A percentile compares a stretch with the other conserved stretches of the same genome.
phyloP scores from a whole-genome alignment of 2,113 vertebrate genomes.

The Malaclemys terrapin region DNA sequence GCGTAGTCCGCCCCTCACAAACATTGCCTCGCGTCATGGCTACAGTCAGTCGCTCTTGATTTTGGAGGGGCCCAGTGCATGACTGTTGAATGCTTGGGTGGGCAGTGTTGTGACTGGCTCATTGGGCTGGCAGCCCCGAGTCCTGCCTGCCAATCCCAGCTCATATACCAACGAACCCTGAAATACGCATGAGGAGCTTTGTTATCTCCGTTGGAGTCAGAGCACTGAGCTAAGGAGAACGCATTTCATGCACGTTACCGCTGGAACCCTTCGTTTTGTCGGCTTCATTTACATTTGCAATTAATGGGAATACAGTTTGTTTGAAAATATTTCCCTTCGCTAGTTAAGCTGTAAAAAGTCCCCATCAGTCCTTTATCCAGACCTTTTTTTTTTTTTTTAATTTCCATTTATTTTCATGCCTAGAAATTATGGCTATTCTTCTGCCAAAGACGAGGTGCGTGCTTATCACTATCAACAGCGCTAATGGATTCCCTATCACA shows the following conservation, averaged over 20 bases:
- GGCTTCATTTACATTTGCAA: not conserved
- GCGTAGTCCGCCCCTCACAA: not conserved
- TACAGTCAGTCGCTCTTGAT: too few species aligned
- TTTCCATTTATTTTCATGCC: fast-evolving
- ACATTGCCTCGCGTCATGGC: not conserved
- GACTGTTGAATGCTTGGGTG: not conserved
- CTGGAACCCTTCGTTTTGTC: not conserved
- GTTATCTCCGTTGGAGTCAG: fast-evolving
- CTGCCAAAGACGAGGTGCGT: not conserved
- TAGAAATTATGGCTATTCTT: not conserved
- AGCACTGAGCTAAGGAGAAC: not conserved
- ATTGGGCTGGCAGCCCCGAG: too few species aligned
- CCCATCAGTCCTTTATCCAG: fast-evolving
- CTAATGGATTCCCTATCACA: not conserved
- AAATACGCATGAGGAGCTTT: not conserved
- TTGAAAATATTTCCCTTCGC: not conserved
- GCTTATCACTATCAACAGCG: not conserved
- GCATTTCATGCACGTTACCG: fast-evolving
- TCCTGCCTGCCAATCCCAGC: not conserved
- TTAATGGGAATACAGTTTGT: not conserved
- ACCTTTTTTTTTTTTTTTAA: too few species aligned
- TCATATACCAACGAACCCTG: not conserved
- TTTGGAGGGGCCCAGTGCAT: not conserved
- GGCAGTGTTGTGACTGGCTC: too few species aligned
- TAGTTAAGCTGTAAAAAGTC: not conserved